These are phyloP conservation scores for Diprion similis DNA, from an alignment of 1,140 invertebrate genomes.

Conservation along the genomic window DNA sequence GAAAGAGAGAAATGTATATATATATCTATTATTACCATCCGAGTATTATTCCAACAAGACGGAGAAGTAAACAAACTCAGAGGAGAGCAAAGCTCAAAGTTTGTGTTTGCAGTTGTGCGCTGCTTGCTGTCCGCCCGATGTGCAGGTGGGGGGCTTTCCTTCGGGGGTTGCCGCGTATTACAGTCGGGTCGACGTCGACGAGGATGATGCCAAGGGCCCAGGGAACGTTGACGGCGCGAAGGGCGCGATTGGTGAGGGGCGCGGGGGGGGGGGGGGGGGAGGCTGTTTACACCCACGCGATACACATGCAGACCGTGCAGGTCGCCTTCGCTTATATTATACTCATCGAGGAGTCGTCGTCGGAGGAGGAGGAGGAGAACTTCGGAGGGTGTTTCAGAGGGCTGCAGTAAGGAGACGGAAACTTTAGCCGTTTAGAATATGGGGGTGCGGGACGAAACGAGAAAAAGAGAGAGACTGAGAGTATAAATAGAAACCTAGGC, in stretches of 20 bases:
- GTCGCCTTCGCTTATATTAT: conserved; percentile 31
- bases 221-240: conserved; percentile 11
- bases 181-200: background rate
- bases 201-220: background rate
- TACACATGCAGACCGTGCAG: conserved; percentile 38
- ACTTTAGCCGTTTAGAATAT: background rate
- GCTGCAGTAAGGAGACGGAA: too few species aligned
- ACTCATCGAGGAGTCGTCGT: background rate
- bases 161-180: background rate
- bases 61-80: conserved; percentile 40
- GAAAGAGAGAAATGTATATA: too few species aligned
- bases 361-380: conserved; percentile 25
- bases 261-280: conserved; percentile 23
- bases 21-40: conserved; percentile 39
- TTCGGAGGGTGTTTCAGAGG: background rate
- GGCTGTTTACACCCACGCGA: conserved; percentile 34
- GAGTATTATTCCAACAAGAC: conserved; percentile 44
- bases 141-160: background rate
- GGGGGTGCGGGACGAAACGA: conserved; percentile 10
- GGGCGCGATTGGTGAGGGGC: background rate
- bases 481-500: too few species aligned
- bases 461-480: too few species aligned
- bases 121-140: background rate
- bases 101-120: conserved; percentile 11
- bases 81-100: conserved; percentile 21